phyloP scores from a whole-genome alignment of 2,888 invertebrate species.

The Petrophora chlorosata region DNA sequence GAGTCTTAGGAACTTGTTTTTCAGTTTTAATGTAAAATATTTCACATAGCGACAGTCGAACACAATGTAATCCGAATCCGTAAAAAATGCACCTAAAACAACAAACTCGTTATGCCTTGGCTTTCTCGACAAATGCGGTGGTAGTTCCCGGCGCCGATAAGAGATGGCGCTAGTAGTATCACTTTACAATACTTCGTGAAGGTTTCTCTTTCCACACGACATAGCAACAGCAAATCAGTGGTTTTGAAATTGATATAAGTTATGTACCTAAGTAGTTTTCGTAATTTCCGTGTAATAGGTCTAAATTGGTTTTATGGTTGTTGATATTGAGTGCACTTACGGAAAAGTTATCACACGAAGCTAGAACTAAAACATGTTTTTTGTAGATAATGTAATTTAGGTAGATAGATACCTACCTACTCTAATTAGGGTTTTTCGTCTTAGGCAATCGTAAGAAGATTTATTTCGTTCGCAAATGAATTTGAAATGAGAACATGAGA shows the following conservation, averaged over 20 bases:
- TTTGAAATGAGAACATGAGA: too few relatives aligned
- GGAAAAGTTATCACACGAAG: too few relatives aligned
- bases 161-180: constrained; percentile 54
- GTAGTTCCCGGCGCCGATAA: constrained; percentile 32
- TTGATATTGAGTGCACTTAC: constrained; percentile 31
- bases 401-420: not conserved
- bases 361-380: too few relatives aligned
- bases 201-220: constrained; percentile 12
- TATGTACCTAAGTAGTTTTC: constrained; percentile 23
- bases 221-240: constrained; percentile 44
- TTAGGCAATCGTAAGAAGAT: too few relatives aligned
- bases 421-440: too few relatives aligned
- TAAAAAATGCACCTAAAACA: constrained; percentile 29
- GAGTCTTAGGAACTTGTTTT: constrained; percentile 19
- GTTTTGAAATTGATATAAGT: constrained; percentile 36
- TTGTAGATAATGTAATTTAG: constrained; percentile 5
- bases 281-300: constrained; percentile 33
- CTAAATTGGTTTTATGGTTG: constrained; percentile 31
- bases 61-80: constrained; percentile 25
- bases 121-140: too few relatives aligned
- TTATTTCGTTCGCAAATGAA: too few relatives aligned
- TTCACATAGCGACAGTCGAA: constrained; percentile 32
- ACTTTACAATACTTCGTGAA: not conserved
- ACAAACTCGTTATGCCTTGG: constrained; percentile 5
- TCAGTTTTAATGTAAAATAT: constrained; percentile 16